A percentile compares a stretch with the other conserved stretches of the same genome.
Evolutionary conservation across 1,140 invertebrate species (phyloP).

Genomic region (Tetramorium parvispinum): DNA sequence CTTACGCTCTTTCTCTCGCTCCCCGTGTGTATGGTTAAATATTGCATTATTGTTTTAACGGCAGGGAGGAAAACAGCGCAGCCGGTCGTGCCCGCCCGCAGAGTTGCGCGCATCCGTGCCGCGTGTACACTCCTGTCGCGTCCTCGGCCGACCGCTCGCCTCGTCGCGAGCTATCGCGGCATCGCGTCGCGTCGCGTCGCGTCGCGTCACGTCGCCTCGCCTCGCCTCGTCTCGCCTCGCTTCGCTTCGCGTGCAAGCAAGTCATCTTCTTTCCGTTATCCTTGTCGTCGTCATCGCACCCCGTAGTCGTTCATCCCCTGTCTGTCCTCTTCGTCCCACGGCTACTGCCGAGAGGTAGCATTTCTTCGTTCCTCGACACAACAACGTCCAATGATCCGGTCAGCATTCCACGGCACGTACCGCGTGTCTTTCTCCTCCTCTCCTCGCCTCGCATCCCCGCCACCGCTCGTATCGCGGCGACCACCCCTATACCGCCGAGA

Average conservation of each 20-base stretch:
- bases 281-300: slow-evolving; percentile 11
- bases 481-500: slow-evolving; percentile 9
- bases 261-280: background rate
- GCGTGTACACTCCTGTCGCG: slow-evolving; percentile 71
- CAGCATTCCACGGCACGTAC: background rate
- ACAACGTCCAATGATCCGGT: slow-evolving; percentile 16
- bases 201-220: too few species aligned
- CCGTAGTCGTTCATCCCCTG: background rate
- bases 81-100: slow-evolving; percentile 74
- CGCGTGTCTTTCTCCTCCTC: slow-evolving; percentile 28
- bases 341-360: background rate
- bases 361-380: slow-evolving; percentile 11
- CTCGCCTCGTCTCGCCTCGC: too few species aligned
- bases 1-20: slow-evolving; percentile 64
- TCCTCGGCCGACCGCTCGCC: slow-evolving; percentile 54
- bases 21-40: slow-evolving; percentile 84
- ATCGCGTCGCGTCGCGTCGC: slow-evolving; percentile 34
- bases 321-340: background rate
- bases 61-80: slow-evolving; percentile 83
- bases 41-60: slow-evolving; percentile 86
- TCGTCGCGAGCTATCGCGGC: slow-evolving; percentile 35
- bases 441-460: slow-evolving; percentile 13
- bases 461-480: slow-evolving; percentile 5
- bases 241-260: background rate
- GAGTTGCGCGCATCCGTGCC: slow-evolving; percentile 76